These are phyloP conservation scores for Merluccius polli DNA, from an alignment of 2,797 vertebrate species.

Conservation along the genomic window DNA sequence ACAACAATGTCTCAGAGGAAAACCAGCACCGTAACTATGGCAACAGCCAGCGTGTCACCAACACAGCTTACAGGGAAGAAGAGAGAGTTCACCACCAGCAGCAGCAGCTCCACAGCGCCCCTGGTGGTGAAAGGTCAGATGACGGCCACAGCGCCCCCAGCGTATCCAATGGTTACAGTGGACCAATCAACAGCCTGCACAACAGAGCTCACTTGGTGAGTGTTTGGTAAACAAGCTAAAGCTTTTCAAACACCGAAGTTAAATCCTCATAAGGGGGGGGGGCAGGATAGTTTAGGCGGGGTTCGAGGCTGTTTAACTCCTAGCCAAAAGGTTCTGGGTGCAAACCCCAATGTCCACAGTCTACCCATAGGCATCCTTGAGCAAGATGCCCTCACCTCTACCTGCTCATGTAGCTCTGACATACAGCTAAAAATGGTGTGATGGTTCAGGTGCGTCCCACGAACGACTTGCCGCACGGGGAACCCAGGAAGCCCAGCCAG, in stretches of 20 bases:
- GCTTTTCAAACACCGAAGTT: not conserved
- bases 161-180: conserved; percentile 55
- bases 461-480: conserved; percentile 87
- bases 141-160: conserved; percentile 55
- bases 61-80: conserved; percentile 73
- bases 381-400: not conserved
- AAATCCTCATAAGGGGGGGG: not conserved
- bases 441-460: conserved; percentile 87
- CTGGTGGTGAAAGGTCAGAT: conserved; percentile 66
- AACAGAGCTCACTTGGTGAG: conserved; percentile 61
- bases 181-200: conserved; percentile 41
- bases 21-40: conserved; percentile 55
- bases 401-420: not conserved
- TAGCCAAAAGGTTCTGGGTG: not conserved
- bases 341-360: not conserved
- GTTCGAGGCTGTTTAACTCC: not conserved
- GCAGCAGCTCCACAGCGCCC: conserved; percentile 64
- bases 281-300: not conserved
- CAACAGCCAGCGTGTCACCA: conserved; percentile 56
- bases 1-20: conserved; percentile 48
- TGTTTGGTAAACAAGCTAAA: not conserved
- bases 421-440: not conserved
- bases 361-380: not conserved
- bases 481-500: conserved; percentile 87
- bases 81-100: conserved; percentile 60